Evolutionary conservation across 2,113 vertebrate genomes (phyloP).

Genomic region (Abramis brama): DNA sequence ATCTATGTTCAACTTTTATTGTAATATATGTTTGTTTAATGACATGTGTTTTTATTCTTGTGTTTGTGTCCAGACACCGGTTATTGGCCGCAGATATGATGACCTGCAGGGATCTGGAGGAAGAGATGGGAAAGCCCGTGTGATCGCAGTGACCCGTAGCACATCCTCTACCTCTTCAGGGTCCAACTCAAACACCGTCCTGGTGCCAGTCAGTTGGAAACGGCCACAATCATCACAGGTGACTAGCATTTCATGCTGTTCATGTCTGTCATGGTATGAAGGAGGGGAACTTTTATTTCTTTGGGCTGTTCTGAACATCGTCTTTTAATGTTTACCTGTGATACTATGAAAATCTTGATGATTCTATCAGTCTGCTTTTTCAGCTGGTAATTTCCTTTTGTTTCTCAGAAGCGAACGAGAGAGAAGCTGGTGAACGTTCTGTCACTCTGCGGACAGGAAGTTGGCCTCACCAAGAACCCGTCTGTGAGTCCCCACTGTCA

Average conservation of each 20-base stretch:
- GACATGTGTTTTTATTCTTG: conserved; percentile 23
- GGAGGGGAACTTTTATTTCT: not conserved
- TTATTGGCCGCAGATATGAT: conserved; percentile 93
- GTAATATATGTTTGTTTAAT: not conserved
- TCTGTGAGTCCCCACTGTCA: conserved; percentile 81
- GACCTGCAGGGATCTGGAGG: conserved; percentile 89
- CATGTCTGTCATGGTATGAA: not conserved
- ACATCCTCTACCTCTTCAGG: conserved; percentile 96
- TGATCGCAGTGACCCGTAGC: conserved; percentile 92
- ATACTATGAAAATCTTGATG: not conserved
- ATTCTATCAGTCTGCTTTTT: not conserved
- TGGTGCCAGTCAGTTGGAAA: conserved; percentile 98
- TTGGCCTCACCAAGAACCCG: conserved; percentile 96
- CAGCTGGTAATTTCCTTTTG: not conserved
- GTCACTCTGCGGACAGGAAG: conserved; percentile 96
- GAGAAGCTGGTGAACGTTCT: conserved; percentile 97
- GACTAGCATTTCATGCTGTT: conserved; percentile 23
- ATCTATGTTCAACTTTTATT: not conserved
- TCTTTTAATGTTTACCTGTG: not conserved
- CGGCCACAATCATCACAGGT: conserved; percentile 97
- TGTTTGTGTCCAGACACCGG: conserved; percentile 81
- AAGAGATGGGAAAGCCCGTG: conserved; percentile 89
- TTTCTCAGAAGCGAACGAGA: conserved; percentile 90
- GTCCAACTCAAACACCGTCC: conserved; percentile 95
- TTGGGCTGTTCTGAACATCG: not conserved